Evolutionary conservation across 2,797 vertebrate species (phyloP), one percentile per base, ranked within the genome.

Genomic region (Eupleurogrammus muticus): DNA sequence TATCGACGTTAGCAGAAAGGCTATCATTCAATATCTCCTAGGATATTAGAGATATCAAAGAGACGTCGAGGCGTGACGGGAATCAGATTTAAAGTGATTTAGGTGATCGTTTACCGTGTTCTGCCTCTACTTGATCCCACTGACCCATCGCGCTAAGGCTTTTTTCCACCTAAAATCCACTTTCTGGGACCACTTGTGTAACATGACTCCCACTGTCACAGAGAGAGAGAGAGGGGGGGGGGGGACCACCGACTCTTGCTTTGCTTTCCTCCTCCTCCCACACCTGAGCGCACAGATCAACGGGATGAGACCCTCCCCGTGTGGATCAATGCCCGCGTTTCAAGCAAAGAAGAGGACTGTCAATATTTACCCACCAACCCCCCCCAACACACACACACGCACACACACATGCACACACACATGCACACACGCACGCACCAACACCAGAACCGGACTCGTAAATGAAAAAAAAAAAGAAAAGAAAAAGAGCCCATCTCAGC

Each of bases 341-440:
- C 81, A 89, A 84, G 80, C 91, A 88, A 84, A 66, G 83, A 59
- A 66, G 83, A 59, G 77, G 35, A 88, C 84, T 59, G 70, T 84
- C 83, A 94, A 93, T 94, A 93, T 92, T 94, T 93, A 93, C 91
- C 92, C 86, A 87, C n/a, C n/a, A 81, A 85, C 89, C 90, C 92
- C 93, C 88, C 82, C n/a, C n/a, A n/a, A n/a, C n/a, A n/a, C n/a
- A n/a, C n/a, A n/a, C 28, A 28, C 28, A 28, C 28, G 6, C 28
- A 28, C 28, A 28, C 28, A 28, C 28, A 28, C 28, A 28, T 6
- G 28, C 28, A 3, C 28, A 3, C 28, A 3, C 28, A 3, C 28
- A 3, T 3, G 28, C 28, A 28, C 28, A n/a, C n/a, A n/a, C n/a
- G n/a, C n/a, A n/a, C n/a, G n/a, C 28, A 28, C 6, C 28, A 28